These are phyloP conservation scores for Knipowitschia caucasica DNA, from an alignment of 2,797 vertebrate species.

Conservation along the genomic window DNA sequence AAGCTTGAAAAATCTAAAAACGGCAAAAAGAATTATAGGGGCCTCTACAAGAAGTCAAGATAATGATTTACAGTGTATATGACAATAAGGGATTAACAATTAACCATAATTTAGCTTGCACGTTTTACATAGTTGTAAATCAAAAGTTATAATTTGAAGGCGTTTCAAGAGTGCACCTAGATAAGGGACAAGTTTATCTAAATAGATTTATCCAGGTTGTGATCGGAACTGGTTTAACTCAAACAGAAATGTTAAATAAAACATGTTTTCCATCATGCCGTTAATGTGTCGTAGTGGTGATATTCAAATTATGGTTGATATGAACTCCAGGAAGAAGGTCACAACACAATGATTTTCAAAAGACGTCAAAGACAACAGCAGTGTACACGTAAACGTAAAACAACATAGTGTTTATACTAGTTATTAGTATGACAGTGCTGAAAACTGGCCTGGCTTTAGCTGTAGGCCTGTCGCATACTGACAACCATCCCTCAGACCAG, in stretches of 20 bases:
- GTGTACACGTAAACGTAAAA: not conserved
- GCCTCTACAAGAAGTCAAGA: conserved; percentile 20
- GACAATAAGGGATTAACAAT: conserved; percentile 50
- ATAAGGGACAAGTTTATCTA: not conserved
- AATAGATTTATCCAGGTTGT: not conserved
- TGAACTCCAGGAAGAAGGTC: not conserved
- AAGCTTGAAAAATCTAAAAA: conserved; percentile 17
- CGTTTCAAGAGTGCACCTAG: not conserved
- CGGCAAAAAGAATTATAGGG: conserved; percentile 17
- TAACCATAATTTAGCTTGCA: conserved; percentile 29
- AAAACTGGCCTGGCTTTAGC: conserved; percentile 39
- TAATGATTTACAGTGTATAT: conserved; percentile 51
- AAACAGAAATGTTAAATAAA: not conserved
- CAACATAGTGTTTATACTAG: too few relatives aligned
- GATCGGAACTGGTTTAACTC: not conserved
- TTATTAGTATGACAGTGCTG: conserved; percentile 11
- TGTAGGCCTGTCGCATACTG: conserved; percentile 56
- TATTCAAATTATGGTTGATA: not conserved
- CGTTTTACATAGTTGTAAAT: not conserved
- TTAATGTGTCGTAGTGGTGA: not conserved
- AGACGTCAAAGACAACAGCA: not conserved
- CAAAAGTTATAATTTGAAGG: not conserved
- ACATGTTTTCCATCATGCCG: not conserved
- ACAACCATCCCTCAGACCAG: conserved; percentile 36
- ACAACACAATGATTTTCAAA: not conserved